Conservation (phyloP, 1,140 invertebrate species). For the Brachionus sp. region DNA sequence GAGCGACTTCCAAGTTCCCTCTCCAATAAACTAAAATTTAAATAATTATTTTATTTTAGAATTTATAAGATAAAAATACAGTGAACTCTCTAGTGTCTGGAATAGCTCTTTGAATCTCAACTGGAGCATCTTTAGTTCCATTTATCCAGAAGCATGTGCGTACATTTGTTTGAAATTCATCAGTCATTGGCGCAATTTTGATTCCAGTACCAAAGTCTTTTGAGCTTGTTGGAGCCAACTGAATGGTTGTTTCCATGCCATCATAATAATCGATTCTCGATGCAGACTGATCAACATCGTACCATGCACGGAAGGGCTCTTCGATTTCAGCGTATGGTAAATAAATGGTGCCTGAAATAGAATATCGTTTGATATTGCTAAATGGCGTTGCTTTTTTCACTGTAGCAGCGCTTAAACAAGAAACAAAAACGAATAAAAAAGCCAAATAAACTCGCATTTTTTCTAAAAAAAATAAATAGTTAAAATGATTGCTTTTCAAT, state of each 20-base stretch:
- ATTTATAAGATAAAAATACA: conserved; percentile 47
- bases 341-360: conserved; percentile 52
- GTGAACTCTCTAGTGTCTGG: conserved; percentile 74
- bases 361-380: conserved; percentile 36
- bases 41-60: neutral
- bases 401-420: conserved; percentile 19
- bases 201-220: conserved; percentile 71
- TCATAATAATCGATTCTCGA: conserved; percentile 93
- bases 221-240: neutral
- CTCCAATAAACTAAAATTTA: conserved; percentile 46
- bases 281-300: conserved; percentile 68
- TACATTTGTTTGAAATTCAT: conserved; percentile 64
- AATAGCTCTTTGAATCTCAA: conserved; percentile 73
- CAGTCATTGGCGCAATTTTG: conserved; percentile 79
- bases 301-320: conserved; percentile 81
- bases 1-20: conserved; percentile 48
- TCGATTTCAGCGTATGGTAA: conserved; percentile 88
- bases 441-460: conserved; percentile 18
- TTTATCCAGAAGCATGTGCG: conserved; percentile 79
- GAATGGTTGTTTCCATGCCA: conserved; percentile 60
- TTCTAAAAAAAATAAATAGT: neutral
- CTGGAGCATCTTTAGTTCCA: conserved; percentile 66
- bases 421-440: neutral
- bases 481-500: neutral
- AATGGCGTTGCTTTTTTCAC: conserved; percentile 30